Percentiles rank a stretch among this genome's conserved stretches.
Evolutionary conservation across 2,113 vertebrate species (phyloP).

Genomic region (Lonchura striata): DNA sequence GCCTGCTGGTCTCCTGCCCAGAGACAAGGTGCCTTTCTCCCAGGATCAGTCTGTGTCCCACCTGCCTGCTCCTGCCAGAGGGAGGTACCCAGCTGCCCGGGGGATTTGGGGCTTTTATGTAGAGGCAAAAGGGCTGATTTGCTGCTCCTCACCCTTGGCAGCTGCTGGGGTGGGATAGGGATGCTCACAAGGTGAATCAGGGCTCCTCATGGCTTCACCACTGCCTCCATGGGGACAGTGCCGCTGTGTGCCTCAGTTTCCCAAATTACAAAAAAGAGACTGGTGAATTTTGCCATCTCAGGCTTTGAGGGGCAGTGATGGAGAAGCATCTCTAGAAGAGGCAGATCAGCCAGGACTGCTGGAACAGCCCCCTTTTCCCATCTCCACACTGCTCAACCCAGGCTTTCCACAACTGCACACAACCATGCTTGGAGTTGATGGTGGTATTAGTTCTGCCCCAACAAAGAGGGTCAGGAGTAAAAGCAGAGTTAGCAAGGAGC

Average conservation of each 20-base stretch:
- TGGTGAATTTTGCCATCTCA: neutral
- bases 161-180: neutral
- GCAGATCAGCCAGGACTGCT: neutral
- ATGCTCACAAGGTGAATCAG: neutral
- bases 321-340: neutral
- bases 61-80: neutral
- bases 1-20: neutral
- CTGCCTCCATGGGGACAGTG: neutral
- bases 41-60: neutral
- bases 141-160: neutral
- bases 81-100: neutral
- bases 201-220: neutral
- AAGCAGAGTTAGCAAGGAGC: neutral
- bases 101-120: neutral
- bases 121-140: neutral
- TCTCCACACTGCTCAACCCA: accelerated
- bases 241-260: neutral
- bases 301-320: neutral
- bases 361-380: neutral
- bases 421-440: accelerated
- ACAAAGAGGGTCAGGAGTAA: neutral
- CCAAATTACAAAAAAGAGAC: neutral
- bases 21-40: constrained; percentile 9
- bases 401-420: neutral
- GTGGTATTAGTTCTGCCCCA: neutral